Base-by-base conservation (phyloP, 2,888 invertebrate species). In the Branchipolynoe longqiensis region DNA sequence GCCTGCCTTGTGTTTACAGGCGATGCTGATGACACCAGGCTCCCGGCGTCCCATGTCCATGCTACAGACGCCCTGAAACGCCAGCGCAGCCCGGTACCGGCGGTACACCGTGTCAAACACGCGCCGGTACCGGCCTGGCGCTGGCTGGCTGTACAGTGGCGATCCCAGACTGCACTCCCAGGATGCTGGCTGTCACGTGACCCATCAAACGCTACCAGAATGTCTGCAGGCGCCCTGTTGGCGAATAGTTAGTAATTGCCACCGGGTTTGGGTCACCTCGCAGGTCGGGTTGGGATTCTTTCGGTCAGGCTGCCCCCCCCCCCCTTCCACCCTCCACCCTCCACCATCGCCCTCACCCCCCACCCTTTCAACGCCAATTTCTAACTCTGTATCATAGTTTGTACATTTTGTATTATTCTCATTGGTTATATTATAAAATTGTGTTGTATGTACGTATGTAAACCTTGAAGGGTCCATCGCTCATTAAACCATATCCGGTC, bases 41-140 rank as follows among this genome's bases (percentile, higher is more conserved):
- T 83, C 83, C 28, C 58, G 83, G 6, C 58, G 40, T 62, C 83
- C 83, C 14, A 62, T 83, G 83, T 58, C 83, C 0, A 36, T 83
- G 14, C 54, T 83, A 8, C 62, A 83, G 62, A 48, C 83, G 0
- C 83, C 83, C n/a, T 83, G 22, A 69, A 6, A 33, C 62, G 12
- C 28, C 28, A 14, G 18, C 3, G 33, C 12, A 12, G 4, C 1
- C 33, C 12, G 38, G 36, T 12, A 8, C n/a, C 38, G 12, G 12
- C 48, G 48, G 18, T 8, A 8, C 18, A 8, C 48, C 48, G 8
- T 48, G 18, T 48, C 48, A 48, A 48, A 8, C 48, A 18, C 48
- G 8, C 48, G 8, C 8, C 48, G 8, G 8, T 48, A 12, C 18
- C 48, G 48, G 18, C 8, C 48, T 8, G 18, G 48, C 8, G 18